Evolutionary conservation across 2,797 vertebrate genomes (phyloP).

Genomic region (Coilia nasus): DNA sequence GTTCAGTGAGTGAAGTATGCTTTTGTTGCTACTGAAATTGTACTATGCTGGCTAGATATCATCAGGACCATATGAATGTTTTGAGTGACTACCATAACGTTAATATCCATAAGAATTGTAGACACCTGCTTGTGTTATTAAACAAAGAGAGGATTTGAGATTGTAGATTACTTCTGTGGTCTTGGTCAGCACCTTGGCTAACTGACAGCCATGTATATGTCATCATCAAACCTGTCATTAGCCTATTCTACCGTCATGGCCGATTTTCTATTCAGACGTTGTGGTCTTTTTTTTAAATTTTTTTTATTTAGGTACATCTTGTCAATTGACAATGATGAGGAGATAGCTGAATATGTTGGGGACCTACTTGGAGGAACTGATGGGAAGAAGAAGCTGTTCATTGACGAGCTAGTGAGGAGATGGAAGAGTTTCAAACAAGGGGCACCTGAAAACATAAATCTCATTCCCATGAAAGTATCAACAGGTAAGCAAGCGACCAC

Average conservation of each 20-base stretch:
- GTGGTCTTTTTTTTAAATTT: background rate
- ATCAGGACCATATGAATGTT: background rate
- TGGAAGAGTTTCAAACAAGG: constrained; percentile 77
- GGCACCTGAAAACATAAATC: constrained; percentile 59
- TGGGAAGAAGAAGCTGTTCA: constrained; percentile 82
- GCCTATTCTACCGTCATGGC: no score
- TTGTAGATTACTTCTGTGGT: no score
- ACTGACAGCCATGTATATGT: background rate
- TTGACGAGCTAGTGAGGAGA: constrained; percentile 83
- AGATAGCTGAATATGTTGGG: constrained; percentile 90
- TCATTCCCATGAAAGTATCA: constrained; percentile 72
- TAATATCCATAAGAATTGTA: background rate
- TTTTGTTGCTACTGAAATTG: background rate
- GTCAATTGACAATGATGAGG: constrained; percentile 86
- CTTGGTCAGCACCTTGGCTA: no score
- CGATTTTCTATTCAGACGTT: background rate
- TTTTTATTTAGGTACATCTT: constrained; percentile 83
- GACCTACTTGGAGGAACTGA: constrained; percentile 91
- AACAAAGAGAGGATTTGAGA: background rate
- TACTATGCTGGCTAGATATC: background rate
- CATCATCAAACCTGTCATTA: background rate
- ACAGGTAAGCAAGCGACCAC: constrained; percentile 42
- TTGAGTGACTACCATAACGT: background rate
- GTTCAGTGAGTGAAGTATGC: constrained; percentile 78
- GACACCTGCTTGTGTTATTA: no score